Conservation (phyloP, 2,113 vertebrate genomes). For the Ochotona princeps region DNA sequence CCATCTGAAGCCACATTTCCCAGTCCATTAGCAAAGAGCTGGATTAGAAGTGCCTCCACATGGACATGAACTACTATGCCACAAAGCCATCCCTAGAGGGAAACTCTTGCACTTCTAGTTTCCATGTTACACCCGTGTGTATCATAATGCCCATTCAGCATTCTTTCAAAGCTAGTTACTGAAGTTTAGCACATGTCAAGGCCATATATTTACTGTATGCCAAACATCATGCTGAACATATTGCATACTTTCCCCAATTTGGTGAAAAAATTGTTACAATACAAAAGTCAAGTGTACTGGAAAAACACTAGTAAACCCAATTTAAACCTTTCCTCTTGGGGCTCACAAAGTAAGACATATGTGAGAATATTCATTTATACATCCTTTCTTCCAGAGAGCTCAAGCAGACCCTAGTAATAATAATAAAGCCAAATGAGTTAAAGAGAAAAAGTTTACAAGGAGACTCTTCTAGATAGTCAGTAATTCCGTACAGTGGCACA, state of each 20-base stretch:
- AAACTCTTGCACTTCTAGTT: not conserved
- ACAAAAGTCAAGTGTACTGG: too few species aligned
- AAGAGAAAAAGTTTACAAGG: not conserved
- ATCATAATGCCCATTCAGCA: fast-evolving
- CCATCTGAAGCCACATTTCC: too few species aligned
- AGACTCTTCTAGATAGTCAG: not conserved
- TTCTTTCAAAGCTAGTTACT: not conserved
- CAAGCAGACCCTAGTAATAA: not conserved
- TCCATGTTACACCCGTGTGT: too few species aligned
- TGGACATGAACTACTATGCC: too few species aligned
- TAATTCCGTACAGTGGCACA: not conserved
- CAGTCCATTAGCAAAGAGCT: too few species aligned
- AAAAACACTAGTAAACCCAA: not conserved
- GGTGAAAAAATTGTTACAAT: not conserved
- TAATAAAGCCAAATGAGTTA: not conserved
- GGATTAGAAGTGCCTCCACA: too few species aligned
- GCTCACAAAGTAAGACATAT: not conserved
- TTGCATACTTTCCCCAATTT: not conserved
- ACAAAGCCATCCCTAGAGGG: too few species aligned
- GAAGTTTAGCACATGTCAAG: fast-evolving
- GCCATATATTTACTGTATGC: too few species aligned
- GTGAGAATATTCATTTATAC: not conserved
- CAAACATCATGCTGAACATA: not conserved
- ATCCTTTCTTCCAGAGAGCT: not conserved
- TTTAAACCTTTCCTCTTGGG: not conserved